Conservation (phyloP, 2,888 invertebrate genomes). For the Sphecodes monilicornis region DNA sequence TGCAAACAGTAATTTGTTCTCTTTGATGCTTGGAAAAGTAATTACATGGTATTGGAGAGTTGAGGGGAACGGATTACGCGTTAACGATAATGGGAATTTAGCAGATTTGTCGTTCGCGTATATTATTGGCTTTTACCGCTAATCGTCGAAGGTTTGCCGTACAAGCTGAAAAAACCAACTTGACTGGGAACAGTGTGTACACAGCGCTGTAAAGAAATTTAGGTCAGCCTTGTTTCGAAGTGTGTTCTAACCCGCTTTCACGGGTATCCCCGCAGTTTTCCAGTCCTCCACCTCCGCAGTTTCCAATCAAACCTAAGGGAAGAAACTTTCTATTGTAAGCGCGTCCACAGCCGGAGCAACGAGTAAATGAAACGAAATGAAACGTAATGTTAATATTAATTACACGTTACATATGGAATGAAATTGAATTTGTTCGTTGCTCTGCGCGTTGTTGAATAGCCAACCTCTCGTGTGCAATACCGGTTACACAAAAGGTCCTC, state of each 20-base stretch:
- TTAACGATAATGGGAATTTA: not conserved
- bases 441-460: not conserved
- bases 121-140: not conserved
- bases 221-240: conserved; percentile 23
- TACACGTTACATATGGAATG: not conserved
- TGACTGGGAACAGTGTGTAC: not conserved
- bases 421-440: not conserved
- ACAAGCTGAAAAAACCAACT: not conserved
- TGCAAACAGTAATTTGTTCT: not conserved
- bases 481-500: not conserved
- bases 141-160: not conserved
- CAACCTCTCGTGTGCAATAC: not conserved
- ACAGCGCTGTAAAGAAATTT: conserved; percentile 23
- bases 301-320: conserved; percentile 9
- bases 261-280: conserved; percentile 1
- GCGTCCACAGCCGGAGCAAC: not conserved
- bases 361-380: not conserved
- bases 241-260: conserved; percentile 19
- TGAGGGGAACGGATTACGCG: not conserved
- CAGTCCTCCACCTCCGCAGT: not conserved
- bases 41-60: not conserved
- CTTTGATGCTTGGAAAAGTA: not conserved
- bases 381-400: not conserved
- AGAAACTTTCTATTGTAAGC: not conserved
- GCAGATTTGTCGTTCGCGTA: not conserved